Conservation (phyloP, 2,888 invertebrate species). For the Conomelus anceps region DNA sequence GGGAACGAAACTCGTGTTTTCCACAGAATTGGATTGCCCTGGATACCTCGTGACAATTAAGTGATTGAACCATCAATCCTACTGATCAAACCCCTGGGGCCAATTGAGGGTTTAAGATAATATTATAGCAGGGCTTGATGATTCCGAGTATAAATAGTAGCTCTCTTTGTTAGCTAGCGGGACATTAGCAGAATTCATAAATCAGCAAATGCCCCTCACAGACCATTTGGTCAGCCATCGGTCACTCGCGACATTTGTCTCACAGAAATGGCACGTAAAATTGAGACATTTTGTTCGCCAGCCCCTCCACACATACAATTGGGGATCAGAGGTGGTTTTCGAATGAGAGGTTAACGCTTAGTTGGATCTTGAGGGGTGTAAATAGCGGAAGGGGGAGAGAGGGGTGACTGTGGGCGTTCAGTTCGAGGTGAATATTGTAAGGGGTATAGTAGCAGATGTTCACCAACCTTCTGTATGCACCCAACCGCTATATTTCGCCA, state of each 20-base stretch:
- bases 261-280: constrained; percentile 18
- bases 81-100: background rate
- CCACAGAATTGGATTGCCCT: too few relatives aligned
- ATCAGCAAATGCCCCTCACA: background rate
- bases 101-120: background rate
- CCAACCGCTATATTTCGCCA: background rate
- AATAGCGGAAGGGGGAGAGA: background rate
- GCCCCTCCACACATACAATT: background rate
- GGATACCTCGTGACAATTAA: background rate
- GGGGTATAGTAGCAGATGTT: background rate
- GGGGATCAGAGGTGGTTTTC: background rate
- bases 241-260: constrained; percentile 12
- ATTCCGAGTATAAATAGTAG: background rate
- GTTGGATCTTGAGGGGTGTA: background rate
- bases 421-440: background rate
- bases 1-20: too few relatives aligned
- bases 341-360: background rate
- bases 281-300: constrained; percentile 8
- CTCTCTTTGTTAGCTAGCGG: background rate
- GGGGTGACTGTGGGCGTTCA: background rate
- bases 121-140: background rate
- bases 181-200: background rate
- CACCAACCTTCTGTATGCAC: background rate
- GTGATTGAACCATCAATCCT: background rate
- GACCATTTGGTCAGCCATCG: constrained; percentile 7